These are phyloP conservation scores for Phenganax stokvisi DNA, from an alignment of 92 coral and sea anemone species.

Conservation along the genomic window DNA sequence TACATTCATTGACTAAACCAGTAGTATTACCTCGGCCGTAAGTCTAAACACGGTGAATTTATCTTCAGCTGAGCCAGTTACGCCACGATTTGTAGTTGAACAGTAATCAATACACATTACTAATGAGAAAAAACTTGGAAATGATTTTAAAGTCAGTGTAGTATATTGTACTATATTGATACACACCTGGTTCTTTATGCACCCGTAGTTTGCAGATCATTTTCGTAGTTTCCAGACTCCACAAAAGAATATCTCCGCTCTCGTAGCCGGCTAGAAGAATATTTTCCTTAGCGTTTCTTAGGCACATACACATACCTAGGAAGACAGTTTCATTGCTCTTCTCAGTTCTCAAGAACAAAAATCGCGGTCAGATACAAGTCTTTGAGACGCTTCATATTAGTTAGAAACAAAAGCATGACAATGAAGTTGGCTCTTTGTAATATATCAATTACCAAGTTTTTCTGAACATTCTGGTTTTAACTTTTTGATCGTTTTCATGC, in stretches of 20 bases:
- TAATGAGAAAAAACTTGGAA: constrained; percentile 19
- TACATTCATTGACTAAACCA: neutral
- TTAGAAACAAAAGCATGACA: neutral
- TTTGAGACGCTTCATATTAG: neutral
- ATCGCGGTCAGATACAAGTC: no score
- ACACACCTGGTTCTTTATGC: constrained; percentile 78
- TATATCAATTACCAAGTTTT: constrained; percentile 51
- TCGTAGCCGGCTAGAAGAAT: constrained; percentile 72
- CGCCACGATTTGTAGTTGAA: constrained; percentile 45
- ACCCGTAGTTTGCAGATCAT: constrained; percentile 40
- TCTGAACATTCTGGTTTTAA: constrained; percentile 51
- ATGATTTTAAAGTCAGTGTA: neutral
- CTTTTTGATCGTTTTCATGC: constrained; percentile 47
- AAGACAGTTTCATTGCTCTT: neutral
- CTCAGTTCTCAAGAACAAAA: no score
- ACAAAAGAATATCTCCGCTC: constrained; percentile 65
- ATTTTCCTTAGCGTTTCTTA: constrained; percentile 46
- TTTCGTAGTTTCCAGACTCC: constrained; percentile 63
- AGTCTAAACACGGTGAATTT: constrained; percentile 57
- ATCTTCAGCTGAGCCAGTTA: constrained; percentile 89
- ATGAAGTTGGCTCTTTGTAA: neutral
- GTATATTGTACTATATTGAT: no score
- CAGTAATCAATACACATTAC: constrained; percentile 89
- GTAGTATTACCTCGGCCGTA: constrained; percentile 45
- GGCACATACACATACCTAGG: constrained; percentile 95